phyloP scores from a whole-genome alignment of 2,113 vertebrate genomes.

The Opisthocomus hoazin region DNA sequence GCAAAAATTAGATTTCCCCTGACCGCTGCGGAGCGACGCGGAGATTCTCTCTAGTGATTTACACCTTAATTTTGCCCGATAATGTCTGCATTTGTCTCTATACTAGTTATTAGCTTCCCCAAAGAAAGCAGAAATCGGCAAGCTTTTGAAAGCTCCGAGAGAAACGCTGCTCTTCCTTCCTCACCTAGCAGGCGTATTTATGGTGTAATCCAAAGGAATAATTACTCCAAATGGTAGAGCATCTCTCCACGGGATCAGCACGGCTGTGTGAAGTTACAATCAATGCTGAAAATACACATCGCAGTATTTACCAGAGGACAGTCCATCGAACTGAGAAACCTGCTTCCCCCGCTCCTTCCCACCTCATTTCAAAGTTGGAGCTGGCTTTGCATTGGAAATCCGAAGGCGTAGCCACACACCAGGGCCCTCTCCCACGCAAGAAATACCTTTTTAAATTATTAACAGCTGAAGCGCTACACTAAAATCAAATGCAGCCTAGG shows the following conservation, averaged over 20 bases:
- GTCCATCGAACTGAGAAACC: neutral
- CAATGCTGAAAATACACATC: neutral
- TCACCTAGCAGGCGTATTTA: neutral
- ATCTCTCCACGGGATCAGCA: neutral
- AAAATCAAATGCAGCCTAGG: neutral
- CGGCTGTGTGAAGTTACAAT: neutral
- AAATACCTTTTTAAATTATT: neutral
- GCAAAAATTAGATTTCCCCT: neutral
- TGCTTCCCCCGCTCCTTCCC: neutral
- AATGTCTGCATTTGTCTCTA: neutral
- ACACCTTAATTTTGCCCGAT: constrained; percentile 32
- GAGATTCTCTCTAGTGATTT: constrained; percentile 7
- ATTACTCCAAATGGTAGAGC: neutral
- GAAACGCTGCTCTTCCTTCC: neutral
- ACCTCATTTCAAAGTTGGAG: neutral
- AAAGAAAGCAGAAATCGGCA: neutral
- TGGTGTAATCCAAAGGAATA: neutral
- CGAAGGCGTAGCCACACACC: neutral
- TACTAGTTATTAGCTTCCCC: neutral
- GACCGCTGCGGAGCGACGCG: neutral
- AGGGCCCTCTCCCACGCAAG: neutral
- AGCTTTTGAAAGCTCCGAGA: neutral
- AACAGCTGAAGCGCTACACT: neutral
- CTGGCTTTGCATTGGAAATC: neutral
- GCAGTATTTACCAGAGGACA: neutral